phyloP scores from a whole-genome alignment of 2,113 vertebrate genomes.

The Zosterops lateralis region DNA sequence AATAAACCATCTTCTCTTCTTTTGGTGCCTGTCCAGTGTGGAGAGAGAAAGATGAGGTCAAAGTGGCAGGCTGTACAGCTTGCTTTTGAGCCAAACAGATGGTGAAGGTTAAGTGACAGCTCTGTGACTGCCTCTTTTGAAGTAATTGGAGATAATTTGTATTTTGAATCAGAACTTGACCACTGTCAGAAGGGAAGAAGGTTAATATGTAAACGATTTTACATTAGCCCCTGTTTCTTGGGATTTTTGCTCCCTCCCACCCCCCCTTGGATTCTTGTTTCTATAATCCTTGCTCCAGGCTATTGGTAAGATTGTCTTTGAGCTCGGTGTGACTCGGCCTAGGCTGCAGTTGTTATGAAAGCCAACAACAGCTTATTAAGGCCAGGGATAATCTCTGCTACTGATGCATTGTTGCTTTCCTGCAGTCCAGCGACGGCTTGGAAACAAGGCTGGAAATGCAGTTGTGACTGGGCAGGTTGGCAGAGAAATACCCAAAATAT shows the following conservation, averaged over 20 bases:
- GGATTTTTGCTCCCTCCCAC: slow-evolving; percentile 36
- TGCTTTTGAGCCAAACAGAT: slow-evolving; percentile 93
- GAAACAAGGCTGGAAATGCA: slow-evolving; percentile 44
- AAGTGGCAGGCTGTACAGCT: slow-evolving; percentile 82
- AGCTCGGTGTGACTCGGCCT: slow-evolving; percentile 70
- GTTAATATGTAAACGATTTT: slow-evolving; percentile 97
- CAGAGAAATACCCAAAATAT: not conserved
- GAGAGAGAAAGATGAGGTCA: slow-evolving; percentile 78
- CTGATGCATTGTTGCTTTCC: slow-evolving; percentile 73
- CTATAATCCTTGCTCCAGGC: slow-evolving; percentile 96
- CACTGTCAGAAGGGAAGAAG: slow-evolving; percentile 87
- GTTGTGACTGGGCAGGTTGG: slow-evolving; percentile 12
- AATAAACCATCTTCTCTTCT: slow-evolving; percentile 52
- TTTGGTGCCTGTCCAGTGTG: slow-evolving; percentile 53
- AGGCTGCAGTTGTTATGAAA: slow-evolving; percentile 75
- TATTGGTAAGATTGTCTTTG: slow-evolving; percentile 73
- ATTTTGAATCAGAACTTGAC: slow-evolving; percentile 91
- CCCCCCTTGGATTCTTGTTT: slow-evolving; percentile 70
- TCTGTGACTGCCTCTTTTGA: slow-evolving; percentile 90
- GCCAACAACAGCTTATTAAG: slow-evolving; percentile 77
- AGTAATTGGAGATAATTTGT: slow-evolving; percentile 99
- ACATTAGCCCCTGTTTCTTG: slow-evolving; percentile 86
- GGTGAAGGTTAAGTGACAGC: slow-evolving; percentile 97
- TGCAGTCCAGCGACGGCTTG: slow-evolving; percentile 57
- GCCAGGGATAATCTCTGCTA: slow-evolving; percentile 74